Evolutionary conservation across 2,113 vertebrate genomes (phyloP).

Genomic region (Anoplopoma fimbria): DNA sequence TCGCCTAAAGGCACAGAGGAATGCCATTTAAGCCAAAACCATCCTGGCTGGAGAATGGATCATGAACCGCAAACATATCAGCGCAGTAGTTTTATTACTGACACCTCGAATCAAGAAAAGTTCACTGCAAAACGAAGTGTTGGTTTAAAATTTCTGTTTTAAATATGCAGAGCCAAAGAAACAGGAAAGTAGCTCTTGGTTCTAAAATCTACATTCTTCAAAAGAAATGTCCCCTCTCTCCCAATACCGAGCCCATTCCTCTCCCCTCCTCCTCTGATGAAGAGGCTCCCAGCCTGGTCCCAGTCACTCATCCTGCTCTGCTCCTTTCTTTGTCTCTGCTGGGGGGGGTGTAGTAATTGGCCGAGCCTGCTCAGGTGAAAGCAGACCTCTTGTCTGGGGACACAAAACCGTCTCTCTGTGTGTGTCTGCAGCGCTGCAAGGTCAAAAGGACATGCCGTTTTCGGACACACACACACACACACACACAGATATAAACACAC

Average conservation of each 20-base stretch:
- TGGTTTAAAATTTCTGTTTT: background rate
- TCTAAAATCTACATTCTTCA: background rate
- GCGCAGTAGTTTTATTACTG: background rate
- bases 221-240: background rate
- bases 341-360: constrained; percentile 64
- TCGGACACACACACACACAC: constrained; percentile 56
- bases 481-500: constrained; percentile 46
- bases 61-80: background rate
- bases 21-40: constrained; percentile 6
- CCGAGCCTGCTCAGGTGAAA: constrained; percentile 76
- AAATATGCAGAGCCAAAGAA: background rate
- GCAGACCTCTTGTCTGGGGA: constrained; percentile 82
- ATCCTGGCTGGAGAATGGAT: background rate
- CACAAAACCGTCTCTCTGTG: constrained; percentile 78
- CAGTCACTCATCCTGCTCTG: constrained; percentile 69
- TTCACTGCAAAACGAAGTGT: background rate
- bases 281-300: constrained; percentile 48
- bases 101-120: background rate
- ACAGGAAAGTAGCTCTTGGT: background rate
- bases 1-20: constrained; percentile 20
- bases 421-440: constrained; percentile 69
- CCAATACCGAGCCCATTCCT: background rate
- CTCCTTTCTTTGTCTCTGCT: constrained; percentile 70
- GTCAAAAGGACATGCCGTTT: constrained; percentile 78
- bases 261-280: constrained; percentile 55